Evolutionary conservation across 1,140 invertebrate genomes (phyloP), one percentile per base, ranked within the genome.

Genomic region (Drosophila seguyi): DNA sequence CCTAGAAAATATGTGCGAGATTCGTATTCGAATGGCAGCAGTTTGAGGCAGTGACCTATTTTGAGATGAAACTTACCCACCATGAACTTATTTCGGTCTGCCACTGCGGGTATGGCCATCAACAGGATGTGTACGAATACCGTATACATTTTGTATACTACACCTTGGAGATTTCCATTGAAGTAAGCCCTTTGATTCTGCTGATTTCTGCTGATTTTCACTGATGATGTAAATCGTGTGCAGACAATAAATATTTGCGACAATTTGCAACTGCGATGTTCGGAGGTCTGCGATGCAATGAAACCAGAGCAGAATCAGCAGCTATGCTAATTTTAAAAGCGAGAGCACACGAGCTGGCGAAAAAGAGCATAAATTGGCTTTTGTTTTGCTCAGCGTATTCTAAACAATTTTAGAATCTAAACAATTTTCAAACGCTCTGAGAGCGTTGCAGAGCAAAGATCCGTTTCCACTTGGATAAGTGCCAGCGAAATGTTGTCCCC

Each of bases 321-420:
- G 48, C 68, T 75, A 84, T 84, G 84, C 84, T 88, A 88, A 90
- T 65, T 67, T 84, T 88, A 88, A 88, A 75, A 74, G 55, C 34
- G 16, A 31, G 45, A 27, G 50, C 60, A 41, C 39, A 42, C 8
- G 31, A 47, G 42, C 22, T 29, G 61, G 36, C 42, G 45, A 8
- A n/a, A 47, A 38, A 47, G 85, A 75, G 68, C 36, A 42, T 27
- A 50, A 45, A 50, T 60, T 71, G 81, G 59, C 48, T 41, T 84
- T 91, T 91, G 88, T 91, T 91, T 80, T 91, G 88, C 83, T 91
- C 53, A 63, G 68, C 66, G 44, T 72, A 79, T 91, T 91, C 88
- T 91, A 91, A 84, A 91, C 88, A 91, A 39, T 47, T 16, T 29
- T 10, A 41, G 52, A 55, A 38, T 55, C 88, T 91, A 91, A 83